Conservation (phyloP, 2,797 vertebrate genomes). For the Tinamus major region DNA sequence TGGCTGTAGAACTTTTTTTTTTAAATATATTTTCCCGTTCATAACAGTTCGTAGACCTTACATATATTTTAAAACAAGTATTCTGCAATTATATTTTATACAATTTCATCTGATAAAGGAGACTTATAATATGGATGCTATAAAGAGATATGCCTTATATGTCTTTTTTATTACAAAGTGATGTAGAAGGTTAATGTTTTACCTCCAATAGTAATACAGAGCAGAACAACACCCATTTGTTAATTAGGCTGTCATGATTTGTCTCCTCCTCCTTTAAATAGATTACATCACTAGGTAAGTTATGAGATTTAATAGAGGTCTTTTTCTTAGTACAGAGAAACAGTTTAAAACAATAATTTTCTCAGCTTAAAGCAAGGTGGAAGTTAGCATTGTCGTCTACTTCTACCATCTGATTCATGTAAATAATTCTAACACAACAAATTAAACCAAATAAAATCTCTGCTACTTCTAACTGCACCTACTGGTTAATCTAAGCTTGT, state of each 20-base stretch:
- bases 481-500: constrained; percentile 19
- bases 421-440: not conserved
- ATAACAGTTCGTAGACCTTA: not conserved
- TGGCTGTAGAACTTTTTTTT: not conserved
- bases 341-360: not conserved
- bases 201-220: not conserved
- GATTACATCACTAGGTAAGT: not conserved
- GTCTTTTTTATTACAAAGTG: not conserved
- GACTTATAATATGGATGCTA: not conserved
- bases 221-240: not conserved
- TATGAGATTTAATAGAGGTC: not conserved
- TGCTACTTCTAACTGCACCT: not conserved
- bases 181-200: not conserved
- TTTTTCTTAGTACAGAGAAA: not conserved
- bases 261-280: not conserved
- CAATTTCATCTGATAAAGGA: not conserved
- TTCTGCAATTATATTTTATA: not conserved
- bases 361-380: not conserved
- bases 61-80: not conserved
- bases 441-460: not conserved
- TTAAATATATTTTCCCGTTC: not conserved
- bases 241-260: not conserved
- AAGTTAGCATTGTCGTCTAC: not conserved
- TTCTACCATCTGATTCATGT: not conserved
- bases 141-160: not conserved